Evolutionary conservation across 1,140 invertebrate genomes (phyloP).

Genomic region (Formica exsecta): DNA sequence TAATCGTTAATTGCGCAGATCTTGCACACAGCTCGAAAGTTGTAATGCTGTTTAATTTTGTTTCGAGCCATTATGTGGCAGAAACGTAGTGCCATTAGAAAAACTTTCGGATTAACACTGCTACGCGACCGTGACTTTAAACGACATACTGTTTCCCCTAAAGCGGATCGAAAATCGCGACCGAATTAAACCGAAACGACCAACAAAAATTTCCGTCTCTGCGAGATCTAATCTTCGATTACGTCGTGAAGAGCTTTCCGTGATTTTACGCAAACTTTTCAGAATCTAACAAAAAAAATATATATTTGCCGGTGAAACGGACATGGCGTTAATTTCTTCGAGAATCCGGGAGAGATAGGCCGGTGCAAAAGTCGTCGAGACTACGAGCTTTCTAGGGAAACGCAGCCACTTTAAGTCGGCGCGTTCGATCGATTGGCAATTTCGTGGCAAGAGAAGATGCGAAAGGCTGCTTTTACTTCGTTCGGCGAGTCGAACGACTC

Average conservation of each 20-base stretch:
- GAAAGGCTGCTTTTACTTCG: neutral
- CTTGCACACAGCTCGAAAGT: conserved; percentile 30
- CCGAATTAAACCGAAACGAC: neutral
- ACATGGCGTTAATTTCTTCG: conserved; percentile 13
- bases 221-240: conserved; percentile 5
- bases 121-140: conserved; percentile 33
- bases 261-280: neutral
- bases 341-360: neutral
- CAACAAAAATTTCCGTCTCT: neutral
- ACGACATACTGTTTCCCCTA: neutral
- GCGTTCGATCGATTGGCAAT: conserved; percentile 61
- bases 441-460: neutral
- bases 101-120: conserved; percentile 49
- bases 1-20: conserved; percentile 56
- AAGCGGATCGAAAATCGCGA: neutral
- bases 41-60: conserved; percentile 44
- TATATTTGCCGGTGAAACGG: neutral
- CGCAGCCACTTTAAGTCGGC: conserved; percentile 11
- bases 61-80: conserved; percentile 36
- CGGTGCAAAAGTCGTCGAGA: conserved; percentile 23
- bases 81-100: conserved; percentile 45
- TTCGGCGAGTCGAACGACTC: conserved; percentile 12
- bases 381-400: neutral
- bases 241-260: neutral
- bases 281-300: neutral